phyloP scores from a whole-genome alignment of 2,113 vertebrate species.

The Panthera tigris region DNA sequence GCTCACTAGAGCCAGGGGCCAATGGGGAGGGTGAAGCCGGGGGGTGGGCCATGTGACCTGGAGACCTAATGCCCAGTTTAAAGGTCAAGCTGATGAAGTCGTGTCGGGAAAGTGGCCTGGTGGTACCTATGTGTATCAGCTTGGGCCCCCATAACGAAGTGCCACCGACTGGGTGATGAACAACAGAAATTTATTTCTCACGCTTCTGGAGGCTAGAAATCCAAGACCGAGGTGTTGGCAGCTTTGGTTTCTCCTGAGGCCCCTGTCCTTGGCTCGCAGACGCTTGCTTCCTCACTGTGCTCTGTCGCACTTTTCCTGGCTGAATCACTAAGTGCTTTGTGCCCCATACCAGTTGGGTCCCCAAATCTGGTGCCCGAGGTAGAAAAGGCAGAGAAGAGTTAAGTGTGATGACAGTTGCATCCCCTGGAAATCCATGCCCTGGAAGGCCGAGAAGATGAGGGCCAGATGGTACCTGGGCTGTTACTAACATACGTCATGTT shows the following conservation, averaged over 20 bases:
- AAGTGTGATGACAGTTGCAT: background rate
- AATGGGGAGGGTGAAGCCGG: background rate
- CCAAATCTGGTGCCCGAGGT: background rate
- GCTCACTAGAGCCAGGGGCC: background rate
- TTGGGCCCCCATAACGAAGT: background rate
- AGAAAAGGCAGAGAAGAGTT: background rate
- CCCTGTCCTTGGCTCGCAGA: background rate
- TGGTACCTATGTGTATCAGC: background rate
- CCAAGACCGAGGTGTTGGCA: background rate
- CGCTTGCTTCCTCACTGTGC: fast-evolving
- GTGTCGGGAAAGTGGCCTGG: background rate
- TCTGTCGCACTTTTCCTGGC: background rate
- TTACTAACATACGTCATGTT: no score
- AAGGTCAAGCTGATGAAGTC: background rate
- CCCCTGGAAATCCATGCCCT: background rate
- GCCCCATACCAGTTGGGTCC: no score
- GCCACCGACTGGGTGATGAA: background rate
- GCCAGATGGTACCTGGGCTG: no score
- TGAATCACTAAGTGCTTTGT: background rate
- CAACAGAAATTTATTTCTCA: no score
- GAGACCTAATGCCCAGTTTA: fast-evolving
- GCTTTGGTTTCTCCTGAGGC: background rate
- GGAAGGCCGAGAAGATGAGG: background rate
- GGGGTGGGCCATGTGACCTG: no score
- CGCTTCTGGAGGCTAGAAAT: no score